Percentiles rank a stretch among this genome's conserved stretches.
Conservation (phyloP, 2,113 vertebrate genomes). For the Neotoma lepida region DNA sequence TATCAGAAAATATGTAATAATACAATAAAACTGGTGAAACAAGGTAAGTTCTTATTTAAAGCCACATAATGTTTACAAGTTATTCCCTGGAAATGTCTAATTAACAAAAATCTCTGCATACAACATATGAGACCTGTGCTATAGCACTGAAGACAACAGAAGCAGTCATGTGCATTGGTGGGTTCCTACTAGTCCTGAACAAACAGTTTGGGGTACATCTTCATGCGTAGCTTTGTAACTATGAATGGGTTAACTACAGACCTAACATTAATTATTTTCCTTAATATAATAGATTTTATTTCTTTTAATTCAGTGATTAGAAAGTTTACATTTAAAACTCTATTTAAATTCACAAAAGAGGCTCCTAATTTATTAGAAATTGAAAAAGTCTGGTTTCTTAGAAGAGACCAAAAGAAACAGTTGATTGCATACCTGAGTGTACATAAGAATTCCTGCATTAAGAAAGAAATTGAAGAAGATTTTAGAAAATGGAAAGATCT, state of each 20-base stretch:
- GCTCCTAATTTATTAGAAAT: background rate
- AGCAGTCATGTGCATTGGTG: slow-evolving; percentile 65
- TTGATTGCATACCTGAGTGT: background rate
- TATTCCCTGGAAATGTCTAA: slow-evolving; percentile 80
- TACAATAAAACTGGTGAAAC: slow-evolving; percentile 79
- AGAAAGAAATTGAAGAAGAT: too few relatives aligned
- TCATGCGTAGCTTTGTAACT: slow-evolving; percentile 68
- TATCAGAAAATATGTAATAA: slow-evolving; percentile 55
- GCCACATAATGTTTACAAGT: slow-evolving; percentile 82
- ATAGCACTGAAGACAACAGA: slow-evolving; percentile 76
- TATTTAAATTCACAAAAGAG: slow-evolving; percentile 47
- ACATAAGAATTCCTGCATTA: background rate
- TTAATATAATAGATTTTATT: background rate
- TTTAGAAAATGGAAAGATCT: too few relatives aligned
- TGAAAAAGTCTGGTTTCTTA: background rate
- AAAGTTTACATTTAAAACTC: slow-evolving; percentile 6
- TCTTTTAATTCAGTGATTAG: background rate
- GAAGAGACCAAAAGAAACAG: slow-evolving; percentile 2
- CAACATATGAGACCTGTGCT: slow-evolving; percentile 78
- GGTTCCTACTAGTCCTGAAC: slow-evolving; percentile 62
- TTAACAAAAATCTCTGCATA: slow-evolving; percentile 81
- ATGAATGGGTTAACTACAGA: slow-evolving; percentile 22
- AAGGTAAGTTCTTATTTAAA: slow-evolving; percentile 70
- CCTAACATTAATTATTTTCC: slow-evolving; percentile 38
- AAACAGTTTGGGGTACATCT: slow-evolving; percentile 59